phyloP scores from a whole-genome alignment of 2,888 invertebrate genomes.

The Trissoscelio sp. region DNA sequence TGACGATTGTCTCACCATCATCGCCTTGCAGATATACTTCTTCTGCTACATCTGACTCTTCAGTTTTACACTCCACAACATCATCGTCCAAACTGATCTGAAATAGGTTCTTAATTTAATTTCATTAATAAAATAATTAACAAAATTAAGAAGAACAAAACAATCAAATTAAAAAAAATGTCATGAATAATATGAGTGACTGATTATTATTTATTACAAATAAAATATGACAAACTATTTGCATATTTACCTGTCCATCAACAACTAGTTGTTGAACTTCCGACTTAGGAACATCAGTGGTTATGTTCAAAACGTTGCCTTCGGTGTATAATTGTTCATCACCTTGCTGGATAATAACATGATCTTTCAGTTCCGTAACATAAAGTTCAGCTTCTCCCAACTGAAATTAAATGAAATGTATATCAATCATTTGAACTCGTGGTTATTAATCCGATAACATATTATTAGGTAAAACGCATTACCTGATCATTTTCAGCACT shows the following conservation, averaged over 20 bases:
- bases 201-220: background rate
- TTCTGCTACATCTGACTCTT: conserved; percentile 74
- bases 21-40: conserved; percentile 79
- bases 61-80: conserved; percentile 77
- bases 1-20: conserved; percentile 76
- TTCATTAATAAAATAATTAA: conserved; percentile 23
- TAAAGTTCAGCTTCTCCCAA: conserved; percentile 81
- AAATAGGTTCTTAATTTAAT: conserved; percentile 46
- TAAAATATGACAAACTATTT: background rate
- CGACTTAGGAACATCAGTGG: conserved; percentile 73
- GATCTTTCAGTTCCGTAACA: conserved; percentile 84
- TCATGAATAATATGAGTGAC: too few relatives aligned
- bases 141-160: background rate
- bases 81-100: conserved; percentile 71
- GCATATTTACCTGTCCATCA: conserved; percentile 76
- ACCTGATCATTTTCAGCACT: conserved; percentile 76
- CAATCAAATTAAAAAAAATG: too few relatives aligned
- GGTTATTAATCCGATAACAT: background rate
- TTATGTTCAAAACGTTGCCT: conserved; percentile 77
- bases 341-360: conserved; percentile 84
- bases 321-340: conserved; percentile 80
- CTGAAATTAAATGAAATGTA: conserved; percentile 30
- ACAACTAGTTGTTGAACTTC: conserved; percentile 78
- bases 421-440: background rate
- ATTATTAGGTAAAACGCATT: background rate